These are phyloP conservation scores for Ecliptopera silaceata DNA, from an alignment of 2,888 invertebrate genomes.

Conservation along the genomic window DNA sequence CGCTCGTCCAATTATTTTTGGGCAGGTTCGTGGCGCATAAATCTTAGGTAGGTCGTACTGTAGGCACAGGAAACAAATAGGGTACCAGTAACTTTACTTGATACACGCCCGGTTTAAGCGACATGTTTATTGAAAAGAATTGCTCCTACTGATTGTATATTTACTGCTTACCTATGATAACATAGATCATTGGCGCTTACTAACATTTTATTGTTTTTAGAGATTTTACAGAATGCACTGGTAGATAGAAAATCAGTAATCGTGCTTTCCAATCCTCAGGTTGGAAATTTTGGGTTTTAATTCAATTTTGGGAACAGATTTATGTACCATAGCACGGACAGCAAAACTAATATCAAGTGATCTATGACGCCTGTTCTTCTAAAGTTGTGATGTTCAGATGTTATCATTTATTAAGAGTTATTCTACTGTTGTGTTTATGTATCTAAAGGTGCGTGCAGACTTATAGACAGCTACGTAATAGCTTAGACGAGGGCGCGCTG, in stretches of 20 bases:
- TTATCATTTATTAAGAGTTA: neutral
- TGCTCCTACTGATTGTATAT: conserved; percentile 27
- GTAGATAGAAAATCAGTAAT: too few relatives aligned
- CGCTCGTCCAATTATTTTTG: conserved; percentile 80
- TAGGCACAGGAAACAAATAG: conserved; percentile 28
- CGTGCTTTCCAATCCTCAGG: too few relatives aligned
- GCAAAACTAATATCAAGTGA: too few relatives aligned
- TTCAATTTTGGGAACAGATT: too few relatives aligned
- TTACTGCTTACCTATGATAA: too few relatives aligned
- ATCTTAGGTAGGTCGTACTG: conserved; percentile 54
- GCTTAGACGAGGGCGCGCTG: conserved; percentile 50
- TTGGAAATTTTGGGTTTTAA: too few relatives aligned
- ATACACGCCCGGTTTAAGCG: conserved; percentile 51
- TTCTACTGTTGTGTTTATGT: conserved; percentile 10
- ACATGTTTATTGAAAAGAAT: conserved; percentile 37
- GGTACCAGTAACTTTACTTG: conserved; percentile 27
- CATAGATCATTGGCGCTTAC: too few relatives aligned
- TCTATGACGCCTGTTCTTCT: too few relatives aligned
- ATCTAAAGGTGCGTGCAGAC: conserved; percentile 50
- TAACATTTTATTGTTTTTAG: too few relatives aligned
- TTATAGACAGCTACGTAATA: conserved; percentile 47
- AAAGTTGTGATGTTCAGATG: too few relatives aligned
- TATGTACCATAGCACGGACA: too few relatives aligned
- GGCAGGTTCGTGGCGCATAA: conserved; percentile 73
- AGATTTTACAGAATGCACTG: too few relatives aligned